Base-by-base conservation (phyloP, 2,888 invertebrate species). In the Nesidiocoris tenuis region DNA sequence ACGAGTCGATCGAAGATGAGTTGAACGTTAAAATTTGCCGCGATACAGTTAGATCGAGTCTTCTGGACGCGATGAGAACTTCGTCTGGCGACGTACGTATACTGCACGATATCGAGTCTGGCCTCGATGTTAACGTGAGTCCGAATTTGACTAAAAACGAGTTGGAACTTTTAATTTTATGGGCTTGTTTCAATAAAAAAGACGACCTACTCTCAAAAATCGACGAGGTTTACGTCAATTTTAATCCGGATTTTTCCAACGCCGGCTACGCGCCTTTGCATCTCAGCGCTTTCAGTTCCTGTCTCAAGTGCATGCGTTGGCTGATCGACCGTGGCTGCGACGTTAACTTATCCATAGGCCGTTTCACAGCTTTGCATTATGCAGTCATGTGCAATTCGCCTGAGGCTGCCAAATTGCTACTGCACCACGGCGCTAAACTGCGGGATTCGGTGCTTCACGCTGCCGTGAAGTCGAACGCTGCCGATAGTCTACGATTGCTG, bases 381-480 rank as follows among this genome's bases (percentile, higher is more conserved):
- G 93, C 95, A 16, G 94, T 95, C 39, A 94, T 94, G 84, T 93
- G 95, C 16, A 93, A 95, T 82, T 90, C 94, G 78, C 88, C 90
- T 71, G 90, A 91, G 81, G 93, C 93, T 16, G 91, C 92, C 74
- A 90, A 89, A 83, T 87, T 93, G 82, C 87, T 96, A 77, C 87
- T 95, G 78, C 88, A 88, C 78, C 88, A 87, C 79, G 91, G 90
- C 19, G 90, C 93, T 71, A 87, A 88, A 78, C 88, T 93, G 65
- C 91, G 91, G 82, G 93, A 93, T 81, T 91, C 91, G 22, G 87
- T 92, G 56, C 85, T 96, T 22, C 95, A 95, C 83, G 91, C 92
- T 81, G 94, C 95, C 0, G 93, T 95, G 0, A 87, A 93, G 76
- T 91, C 93, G n/a, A 91, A 92, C 83, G 89, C 93, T 0, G 84